A percentile compares a stretch with the other conserved stretches of the same genome.
Evolutionary conservation across 2,113 vertebrate genomes (phyloP).

Genomic region (Etheostoma cragini): DNA sequence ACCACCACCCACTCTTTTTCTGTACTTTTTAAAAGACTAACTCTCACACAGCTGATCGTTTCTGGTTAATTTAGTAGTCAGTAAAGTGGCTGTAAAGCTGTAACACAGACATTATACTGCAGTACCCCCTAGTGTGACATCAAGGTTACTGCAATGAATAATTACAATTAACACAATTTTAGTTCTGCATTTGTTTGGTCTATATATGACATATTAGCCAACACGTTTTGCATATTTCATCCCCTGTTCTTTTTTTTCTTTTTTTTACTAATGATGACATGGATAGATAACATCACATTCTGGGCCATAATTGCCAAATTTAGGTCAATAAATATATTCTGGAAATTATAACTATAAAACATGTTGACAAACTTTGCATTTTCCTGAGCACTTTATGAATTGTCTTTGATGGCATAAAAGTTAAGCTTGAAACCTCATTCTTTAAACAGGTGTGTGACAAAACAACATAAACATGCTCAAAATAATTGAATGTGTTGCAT

Average conservation of each 20-base stretch:
- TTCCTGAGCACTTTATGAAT: neutral
- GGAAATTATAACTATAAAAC: neutral
- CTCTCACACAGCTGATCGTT: neutral
- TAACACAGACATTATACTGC: constrained; percentile 5
- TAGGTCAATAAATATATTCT: neutral
- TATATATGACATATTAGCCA: neutral
- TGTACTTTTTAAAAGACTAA: constrained; percentile 2
- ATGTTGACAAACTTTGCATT: neutral
- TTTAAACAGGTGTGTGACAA: neutral
- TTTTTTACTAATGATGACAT: neutral
- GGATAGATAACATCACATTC: neutral
- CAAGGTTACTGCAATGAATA: neutral
- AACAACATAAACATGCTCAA: neutral
- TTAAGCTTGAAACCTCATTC: neutral
- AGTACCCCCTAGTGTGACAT: constrained; percentile 34
- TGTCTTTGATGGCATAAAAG: neutral
- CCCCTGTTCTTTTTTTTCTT: neutral
- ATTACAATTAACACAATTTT: neutral
- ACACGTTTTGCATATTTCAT: neutral
- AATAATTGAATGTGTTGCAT: neutral
- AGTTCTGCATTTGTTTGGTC: too few species aligned
- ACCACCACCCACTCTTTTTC: constrained; percentile 2
- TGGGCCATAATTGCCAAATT: neutral
- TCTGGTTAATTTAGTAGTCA: neutral
- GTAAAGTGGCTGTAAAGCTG: neutral